Evolutionary conservation across 2,888 invertebrate species (phyloP).

Genomic region (Tromatobia lineatoria): DNA sequence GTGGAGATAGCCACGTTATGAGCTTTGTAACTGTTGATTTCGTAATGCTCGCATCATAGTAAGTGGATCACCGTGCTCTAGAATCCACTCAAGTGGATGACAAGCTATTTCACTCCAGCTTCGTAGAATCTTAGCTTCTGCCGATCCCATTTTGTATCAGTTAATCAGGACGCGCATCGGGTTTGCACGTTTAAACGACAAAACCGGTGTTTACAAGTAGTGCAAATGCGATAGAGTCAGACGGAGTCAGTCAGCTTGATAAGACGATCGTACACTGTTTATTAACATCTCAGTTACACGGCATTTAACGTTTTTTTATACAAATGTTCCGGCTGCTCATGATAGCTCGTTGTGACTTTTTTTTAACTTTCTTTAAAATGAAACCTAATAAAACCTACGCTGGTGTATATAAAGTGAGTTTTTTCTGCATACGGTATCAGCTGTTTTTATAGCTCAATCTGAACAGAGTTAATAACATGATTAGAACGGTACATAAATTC

Average conservation of each 20-base stretch:
- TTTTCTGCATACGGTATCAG: neutral
- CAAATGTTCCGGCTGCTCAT: neutral
- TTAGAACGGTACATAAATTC: neutral
- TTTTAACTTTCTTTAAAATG: neutral
- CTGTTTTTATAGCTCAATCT: neutral
- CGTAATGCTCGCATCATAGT: slow-evolving; percentile 29
- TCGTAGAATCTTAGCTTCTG: slow-evolving; percentile 19
- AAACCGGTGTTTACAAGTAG: slow-evolving; percentile 25
- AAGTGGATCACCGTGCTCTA: slow-evolving; percentile 67
- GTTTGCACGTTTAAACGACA: neutral
- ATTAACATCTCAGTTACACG: slow-evolving; percentile 11
- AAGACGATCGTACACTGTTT: slow-evolving; percentile 1
- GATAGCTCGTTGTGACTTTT: neutral
- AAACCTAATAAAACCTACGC: neutral
- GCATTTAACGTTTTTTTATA: neutral
- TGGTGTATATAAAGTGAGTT: neutral
- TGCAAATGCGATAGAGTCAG: slow-evolving; percentile 43
- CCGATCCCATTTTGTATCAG: neutral
- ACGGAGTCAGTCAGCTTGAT: slow-evolving; percentile 2
- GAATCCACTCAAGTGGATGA: slow-evolving; percentile 55
- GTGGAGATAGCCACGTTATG: neutral
- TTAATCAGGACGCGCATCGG: slow-evolving; percentile 22
- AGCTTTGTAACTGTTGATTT: neutral
- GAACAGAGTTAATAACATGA: neutral
- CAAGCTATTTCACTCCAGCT: slow-evolving; percentile 8